Evolutionary conservation across 2,888 invertebrate species (phyloP), one percentile per base, ranked within the genome.

Genomic region (Mimumesa dahlbomi): DNA sequence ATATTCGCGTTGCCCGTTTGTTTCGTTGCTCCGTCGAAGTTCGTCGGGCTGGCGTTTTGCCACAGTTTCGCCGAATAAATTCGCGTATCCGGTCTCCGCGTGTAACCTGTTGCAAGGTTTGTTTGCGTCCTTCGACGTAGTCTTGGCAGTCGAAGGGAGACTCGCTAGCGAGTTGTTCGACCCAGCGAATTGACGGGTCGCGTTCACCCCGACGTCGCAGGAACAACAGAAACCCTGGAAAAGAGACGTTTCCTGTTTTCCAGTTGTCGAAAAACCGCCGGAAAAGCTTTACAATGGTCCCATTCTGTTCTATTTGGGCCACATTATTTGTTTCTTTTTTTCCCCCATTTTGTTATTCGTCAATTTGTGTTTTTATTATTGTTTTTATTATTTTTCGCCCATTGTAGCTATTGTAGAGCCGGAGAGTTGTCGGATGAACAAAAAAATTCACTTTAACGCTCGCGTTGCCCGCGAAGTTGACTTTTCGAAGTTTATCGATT

Each of bases 161-260:
- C 58, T 72, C 71, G 34, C 56, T 1, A 18, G 14, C 16, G 63
- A 58, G n/a, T 54, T 53, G 48, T 75, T 76, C 31, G 25, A 19
- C 22, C 21, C 48, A 3, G 68, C 74, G 1, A 56, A 13, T 9
- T 3, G 31, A 0, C 3, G 52, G 13, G n/a, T 14, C 1, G 11
- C 73, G 62, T 88, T 89, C 59, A 82, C 80, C 21, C 76, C 65
- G 19, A 85, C 68, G 50, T 90, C 87, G 77, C 91, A 91, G 21
- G 91, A 90, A 76, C 91, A 91, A 79, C 91, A 91, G 81, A 91
- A 91, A n/a, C 91, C 91, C 87, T 86, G 53, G 31, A 66, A 61
- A 46, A 5, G 25, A 4, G n/a, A 9, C 0, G 16, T 40, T 40
- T 14, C 18, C 18, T 14, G 11, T 18, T 7, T 40, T 40, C 36